Evolutionary conservation across 2,888 invertebrate genomes (phyloP), one percentile per base, ranked within the genome.

Genomic region (Metacarcinus magister): DNA sequence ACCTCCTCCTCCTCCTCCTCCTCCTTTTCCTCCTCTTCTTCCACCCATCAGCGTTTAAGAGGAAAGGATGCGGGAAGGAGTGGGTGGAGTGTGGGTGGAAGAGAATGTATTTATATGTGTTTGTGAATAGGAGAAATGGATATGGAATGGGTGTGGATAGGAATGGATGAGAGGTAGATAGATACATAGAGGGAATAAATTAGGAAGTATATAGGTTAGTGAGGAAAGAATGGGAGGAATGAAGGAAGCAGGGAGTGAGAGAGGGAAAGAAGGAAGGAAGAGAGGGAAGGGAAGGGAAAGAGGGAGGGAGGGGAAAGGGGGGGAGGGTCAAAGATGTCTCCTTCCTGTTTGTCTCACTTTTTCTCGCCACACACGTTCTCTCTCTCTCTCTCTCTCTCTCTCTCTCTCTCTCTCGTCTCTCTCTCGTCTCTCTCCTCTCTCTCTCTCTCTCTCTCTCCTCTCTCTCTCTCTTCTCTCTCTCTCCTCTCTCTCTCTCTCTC

Each of bases 341-440:
- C 82, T 82, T 32, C 32, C 82, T 82, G 8, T 82, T 67, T 67
- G 19, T 67, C 67, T 60, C 60, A 16, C 60, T 60, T 60, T 60
- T 60, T 19, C 60, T 60, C 60, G 10, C 60, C 2, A 13, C 19
- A 13, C 2, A 13, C 60, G 2, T 19, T 60, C 60, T 60, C 60
- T 60, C 60, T 60, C 60, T 19, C 60, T 60, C 60, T 60, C 60
- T 60, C 60, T 60, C 60, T 60, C 60, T 60, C 60, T 60, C 60
- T 19, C 19, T 60, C 60, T 60, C 60, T 60, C 60, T 60, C 60
- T 60, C 60, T 60, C 60, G n/a, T 60, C 60, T 46, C 46, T 46
- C 60, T 60, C 60, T 60, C 60, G n/a, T 60, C 60, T 60, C 60
- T 60, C 60, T 60, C 60, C 60, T 67, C 67, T 67, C 67, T 67